phyloP scores from a whole-genome alignment of 2,113 vertebrate species.

The Vulpes lagopus region DNA sequence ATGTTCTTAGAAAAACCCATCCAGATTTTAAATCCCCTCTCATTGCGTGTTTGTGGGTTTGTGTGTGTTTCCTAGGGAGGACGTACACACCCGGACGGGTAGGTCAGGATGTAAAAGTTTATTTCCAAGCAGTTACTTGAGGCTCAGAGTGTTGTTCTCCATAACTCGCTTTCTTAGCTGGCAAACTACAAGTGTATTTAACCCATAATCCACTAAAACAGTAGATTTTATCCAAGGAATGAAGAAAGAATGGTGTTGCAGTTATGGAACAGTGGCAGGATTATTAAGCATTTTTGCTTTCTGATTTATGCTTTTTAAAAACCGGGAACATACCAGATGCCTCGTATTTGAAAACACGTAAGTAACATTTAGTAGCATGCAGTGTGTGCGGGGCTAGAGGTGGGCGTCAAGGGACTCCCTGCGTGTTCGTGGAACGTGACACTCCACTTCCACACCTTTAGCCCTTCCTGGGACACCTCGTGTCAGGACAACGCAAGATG shows the following conservation, averaged over 20 bases:
- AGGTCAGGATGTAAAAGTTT: background rate
- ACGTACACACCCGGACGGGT: background rate
- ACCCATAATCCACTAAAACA: background rate
- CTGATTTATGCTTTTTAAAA: background rate
- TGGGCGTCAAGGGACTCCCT: background rate
- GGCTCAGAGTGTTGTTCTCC: background rate
- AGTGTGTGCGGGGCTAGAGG: background rate
- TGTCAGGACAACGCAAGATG: background rate
- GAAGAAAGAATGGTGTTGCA: background rate
- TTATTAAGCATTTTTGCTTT: background rate
- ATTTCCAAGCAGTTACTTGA: slow-evolving; percentile 49
- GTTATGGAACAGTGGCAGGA: background rate
- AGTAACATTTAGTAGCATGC: background rate
- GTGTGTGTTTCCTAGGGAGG: background rate
- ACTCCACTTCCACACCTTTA: background rate
- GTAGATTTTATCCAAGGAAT: background rate
- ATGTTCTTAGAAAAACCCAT: slow-evolving; percentile 50
- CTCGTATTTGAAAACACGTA: background rate
- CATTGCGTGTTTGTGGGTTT: background rate
- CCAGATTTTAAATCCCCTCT: slow-evolving; percentile 26
- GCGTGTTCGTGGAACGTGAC: background rate
- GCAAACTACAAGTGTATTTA: slow-evolving; percentile 36
- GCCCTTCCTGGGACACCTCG: background rate
- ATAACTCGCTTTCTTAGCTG: slow-evolving; percentile 22
- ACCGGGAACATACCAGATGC: background rate